A percentile compares a stretch with the other conserved stretches of the same genome.
Conservation (phyloP, 2,888 invertebrate genomes). For the Drosophila histrio region DNA sequence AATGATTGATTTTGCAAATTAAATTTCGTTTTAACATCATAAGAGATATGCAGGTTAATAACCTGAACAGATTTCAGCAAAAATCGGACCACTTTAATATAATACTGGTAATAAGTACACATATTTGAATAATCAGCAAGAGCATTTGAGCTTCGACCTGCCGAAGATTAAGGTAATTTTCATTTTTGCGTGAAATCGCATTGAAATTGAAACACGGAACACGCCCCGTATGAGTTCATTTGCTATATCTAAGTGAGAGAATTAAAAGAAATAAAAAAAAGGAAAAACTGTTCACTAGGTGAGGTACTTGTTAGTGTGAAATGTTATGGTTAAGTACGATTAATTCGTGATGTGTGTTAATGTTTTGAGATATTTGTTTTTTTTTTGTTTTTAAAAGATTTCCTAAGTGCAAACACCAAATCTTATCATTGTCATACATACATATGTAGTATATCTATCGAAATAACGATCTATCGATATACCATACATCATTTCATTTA, state of each 20-base stretch:
- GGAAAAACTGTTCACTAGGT: slow-evolving; percentile 23
- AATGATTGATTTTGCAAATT: too few species aligned
- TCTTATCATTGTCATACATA: background rate
- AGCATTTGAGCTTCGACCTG: background rate
- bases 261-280: background rate
- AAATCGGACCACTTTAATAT: background rate
- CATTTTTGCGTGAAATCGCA: background rate
- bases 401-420: slow-evolving; percentile 12
- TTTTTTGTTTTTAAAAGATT: background rate
- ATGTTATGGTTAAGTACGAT: background rate
- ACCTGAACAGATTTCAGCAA: too few species aligned
- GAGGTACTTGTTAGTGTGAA: slow-evolving; percentile 1
- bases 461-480: background rate
- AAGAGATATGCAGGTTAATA: too few species aligned
- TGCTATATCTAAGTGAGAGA: background rate
- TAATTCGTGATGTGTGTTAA: background rate
- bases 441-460: background rate
- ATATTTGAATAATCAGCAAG: background rate
- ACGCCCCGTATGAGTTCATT: background rate
- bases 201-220: background rate
- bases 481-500: slow-evolving; percentile 30
- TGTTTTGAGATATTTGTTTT: background rate
- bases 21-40: too few species aligned
- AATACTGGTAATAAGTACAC: background rate
- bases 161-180: background rate